Percentiles rank a stretch among this genome's conserved stretches.
Evolutionary conservation across 2,888 invertebrate genomes (phyloP).

Genomic region (Amaurobius ferox): DNA sequence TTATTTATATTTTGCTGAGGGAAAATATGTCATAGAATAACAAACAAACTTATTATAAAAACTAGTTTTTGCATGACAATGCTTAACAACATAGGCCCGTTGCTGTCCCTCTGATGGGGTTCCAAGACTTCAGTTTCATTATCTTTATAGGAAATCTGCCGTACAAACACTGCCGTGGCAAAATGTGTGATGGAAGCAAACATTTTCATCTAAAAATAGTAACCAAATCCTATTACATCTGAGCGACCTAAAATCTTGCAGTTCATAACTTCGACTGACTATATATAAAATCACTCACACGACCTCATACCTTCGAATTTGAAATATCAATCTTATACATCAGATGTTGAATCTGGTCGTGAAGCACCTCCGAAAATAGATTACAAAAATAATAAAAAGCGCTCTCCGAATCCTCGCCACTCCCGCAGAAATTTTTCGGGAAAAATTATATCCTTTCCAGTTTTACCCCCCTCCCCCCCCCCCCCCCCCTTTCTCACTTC

Average conservation of each 20-base stretch:
- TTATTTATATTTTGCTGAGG: too few relatives aligned
- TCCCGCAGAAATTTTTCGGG: not conserved
- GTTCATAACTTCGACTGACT: not conserved
- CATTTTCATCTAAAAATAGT: too few relatives aligned
- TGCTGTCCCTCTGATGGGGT: too few relatives aligned
- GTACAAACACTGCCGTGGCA: too few relatives aligned
- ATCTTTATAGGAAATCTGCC: too few relatives aligned
- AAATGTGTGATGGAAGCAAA: too few relatives aligned
- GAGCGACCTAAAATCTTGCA: not conserved
- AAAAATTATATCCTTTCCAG: constrained; percentile 8
- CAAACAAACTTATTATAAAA: too few relatives aligned
- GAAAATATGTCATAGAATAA: too few relatives aligned
- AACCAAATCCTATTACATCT: not conserved
- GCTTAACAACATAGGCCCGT: too few relatives aligned
- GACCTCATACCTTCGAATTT: not conserved
- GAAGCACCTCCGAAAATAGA: not conserved
- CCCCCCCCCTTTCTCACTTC: not conserved
- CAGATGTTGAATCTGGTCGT: not conserved
- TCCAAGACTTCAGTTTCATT: too few relatives aligned
- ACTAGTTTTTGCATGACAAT: too few relatives aligned
- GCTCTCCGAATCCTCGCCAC: not conserved
- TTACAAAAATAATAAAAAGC: not conserved
- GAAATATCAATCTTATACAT: not conserved
- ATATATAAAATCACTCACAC: not conserved
- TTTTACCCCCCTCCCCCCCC: not conserved